A percentile compares a stretch with the other conserved stretches of the same genome.
phyloP scores from a whole-genome alignment of 2,113 vertebrate genomes.

The Pteronura brasiliensis region DNA sequence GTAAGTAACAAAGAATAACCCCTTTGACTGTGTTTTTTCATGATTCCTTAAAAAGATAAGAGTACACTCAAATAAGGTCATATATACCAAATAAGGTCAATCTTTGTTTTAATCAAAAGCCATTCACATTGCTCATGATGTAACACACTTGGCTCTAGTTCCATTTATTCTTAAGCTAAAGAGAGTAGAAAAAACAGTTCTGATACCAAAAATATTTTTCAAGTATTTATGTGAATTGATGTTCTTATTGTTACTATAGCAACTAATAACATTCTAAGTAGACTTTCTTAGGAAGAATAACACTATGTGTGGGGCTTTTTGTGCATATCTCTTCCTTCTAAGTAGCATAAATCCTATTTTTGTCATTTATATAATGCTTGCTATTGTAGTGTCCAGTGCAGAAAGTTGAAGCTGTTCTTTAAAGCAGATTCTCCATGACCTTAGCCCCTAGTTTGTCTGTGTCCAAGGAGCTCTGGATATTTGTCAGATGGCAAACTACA shows the following conservation, averaged over 20 bases:
- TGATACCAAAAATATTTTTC: conserved; percentile 40
- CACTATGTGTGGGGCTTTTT: not conserved
- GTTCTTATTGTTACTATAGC: conserved; percentile 25
- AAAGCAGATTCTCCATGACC: not conserved
- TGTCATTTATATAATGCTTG: not conserved
- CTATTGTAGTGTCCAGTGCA: not conserved
- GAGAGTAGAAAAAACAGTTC: not conserved
- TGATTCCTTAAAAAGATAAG: not conserved
- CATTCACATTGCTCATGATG: not conserved
- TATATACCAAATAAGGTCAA: not conserved
- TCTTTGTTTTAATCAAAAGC: conserved; percentile 12
- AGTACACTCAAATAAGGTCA: not conserved
- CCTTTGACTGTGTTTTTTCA: not conserved
- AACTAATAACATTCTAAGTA: conserved; percentile 14
- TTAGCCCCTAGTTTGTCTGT: not conserved
- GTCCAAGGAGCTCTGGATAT: not conserved
- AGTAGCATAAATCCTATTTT: not conserved
- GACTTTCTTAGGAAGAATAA: not conserved
- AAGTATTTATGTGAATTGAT: conserved; percentile 26
- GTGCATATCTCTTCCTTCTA: not conserved
- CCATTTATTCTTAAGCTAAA: not conserved
- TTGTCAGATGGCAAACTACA: not conserved
- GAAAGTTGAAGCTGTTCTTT: not conserved
- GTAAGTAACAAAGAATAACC: not conserved
- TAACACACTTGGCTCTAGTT: not conserved